Percentiles rank a stretch among this genome's conserved stretches.
phyloP scores from a whole-genome alignment of 2,888 invertebrate genomes.

The Drosophila affinis region DNA sequence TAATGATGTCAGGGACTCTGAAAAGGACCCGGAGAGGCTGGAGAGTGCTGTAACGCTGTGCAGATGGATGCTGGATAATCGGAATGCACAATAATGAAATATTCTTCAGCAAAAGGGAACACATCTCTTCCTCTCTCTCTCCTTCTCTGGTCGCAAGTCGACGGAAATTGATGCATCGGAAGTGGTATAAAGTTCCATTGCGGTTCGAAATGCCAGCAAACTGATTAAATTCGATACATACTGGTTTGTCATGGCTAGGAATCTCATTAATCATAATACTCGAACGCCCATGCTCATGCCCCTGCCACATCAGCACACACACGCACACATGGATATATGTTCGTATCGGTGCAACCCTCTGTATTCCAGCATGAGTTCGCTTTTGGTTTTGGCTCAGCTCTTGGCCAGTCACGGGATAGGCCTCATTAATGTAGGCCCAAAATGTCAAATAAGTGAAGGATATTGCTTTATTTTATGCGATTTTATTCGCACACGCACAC shows the following conservation, averaged over 20 bases:
- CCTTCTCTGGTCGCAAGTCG: background rate
- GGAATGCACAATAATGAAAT: background rate
- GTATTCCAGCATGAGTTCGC: background rate
- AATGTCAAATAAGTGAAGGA: conserved; percentile 78
- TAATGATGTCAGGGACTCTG: conserved; percentile 66
- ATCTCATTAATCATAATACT: conserved; percentile 30
- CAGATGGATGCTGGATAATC: background rate
- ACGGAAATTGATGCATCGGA: background rate
- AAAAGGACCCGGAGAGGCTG: conserved; percentile 1
- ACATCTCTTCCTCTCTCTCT: background rate
- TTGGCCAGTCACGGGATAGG: conserved; percentile 7
- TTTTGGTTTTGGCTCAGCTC: background rate
- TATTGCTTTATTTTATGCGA: conserved; percentile 75
- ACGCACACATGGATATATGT: background rate
- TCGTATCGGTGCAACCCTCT: background rate
- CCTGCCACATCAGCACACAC: background rate
- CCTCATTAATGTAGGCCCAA: conserved; percentile 36
- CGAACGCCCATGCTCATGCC: background rate
- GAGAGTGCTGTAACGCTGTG: too few relatives aligned
- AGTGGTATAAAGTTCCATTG: background rate
- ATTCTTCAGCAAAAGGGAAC: background rate
- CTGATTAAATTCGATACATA: conserved; percentile 25
- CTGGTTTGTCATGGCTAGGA: conserved; percentile 9
- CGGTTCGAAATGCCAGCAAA: conserved; percentile 2
- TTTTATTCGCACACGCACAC: conserved; percentile 59